Evolutionary conservation across 2,113 vertebrate species (phyloP).

Genomic region (Sylvietta virens): DNA sequence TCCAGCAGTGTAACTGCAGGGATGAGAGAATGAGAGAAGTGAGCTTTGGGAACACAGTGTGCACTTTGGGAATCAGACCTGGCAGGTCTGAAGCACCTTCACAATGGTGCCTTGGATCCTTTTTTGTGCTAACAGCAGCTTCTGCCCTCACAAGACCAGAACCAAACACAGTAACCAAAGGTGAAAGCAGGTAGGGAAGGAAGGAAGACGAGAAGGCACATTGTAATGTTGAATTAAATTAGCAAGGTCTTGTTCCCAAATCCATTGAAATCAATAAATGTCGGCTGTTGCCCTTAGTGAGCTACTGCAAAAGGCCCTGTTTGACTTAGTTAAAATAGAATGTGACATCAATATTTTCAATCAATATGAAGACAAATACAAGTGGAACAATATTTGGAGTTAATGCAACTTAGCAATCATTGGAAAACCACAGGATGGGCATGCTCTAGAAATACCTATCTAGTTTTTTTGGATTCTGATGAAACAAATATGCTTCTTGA

Average conservation of each 20-base stretch:
- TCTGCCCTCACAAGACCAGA: neutral
- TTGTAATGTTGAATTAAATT: neutral
- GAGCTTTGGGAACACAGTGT: neutral
- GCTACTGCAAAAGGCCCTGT: neutral
- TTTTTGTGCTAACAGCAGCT: neutral
- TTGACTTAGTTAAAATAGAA: slow-evolving; percentile 8
- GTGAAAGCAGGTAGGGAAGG: neutral
- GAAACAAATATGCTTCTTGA: neutral
- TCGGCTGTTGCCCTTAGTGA: neutral
- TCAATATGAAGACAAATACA: neutral
- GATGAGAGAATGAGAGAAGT: accelerated
- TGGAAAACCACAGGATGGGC: neutral
- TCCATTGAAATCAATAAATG: neutral
- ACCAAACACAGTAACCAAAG: neutral
- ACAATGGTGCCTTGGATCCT: neutral
- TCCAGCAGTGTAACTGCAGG: neutral
- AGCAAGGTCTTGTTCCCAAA: neutral
- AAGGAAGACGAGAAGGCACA: neutral
- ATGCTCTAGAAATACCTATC: neutral
- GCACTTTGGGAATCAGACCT: accelerated
- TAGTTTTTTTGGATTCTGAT: neutral
- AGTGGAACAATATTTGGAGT: neutral
- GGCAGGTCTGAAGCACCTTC: neutral
- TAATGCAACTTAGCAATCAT: neutral
- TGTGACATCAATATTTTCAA: neutral